Evolutionary conservation across 2,888 invertebrate species (phyloP).

Genomic region (Drosophila atripex): DNA sequence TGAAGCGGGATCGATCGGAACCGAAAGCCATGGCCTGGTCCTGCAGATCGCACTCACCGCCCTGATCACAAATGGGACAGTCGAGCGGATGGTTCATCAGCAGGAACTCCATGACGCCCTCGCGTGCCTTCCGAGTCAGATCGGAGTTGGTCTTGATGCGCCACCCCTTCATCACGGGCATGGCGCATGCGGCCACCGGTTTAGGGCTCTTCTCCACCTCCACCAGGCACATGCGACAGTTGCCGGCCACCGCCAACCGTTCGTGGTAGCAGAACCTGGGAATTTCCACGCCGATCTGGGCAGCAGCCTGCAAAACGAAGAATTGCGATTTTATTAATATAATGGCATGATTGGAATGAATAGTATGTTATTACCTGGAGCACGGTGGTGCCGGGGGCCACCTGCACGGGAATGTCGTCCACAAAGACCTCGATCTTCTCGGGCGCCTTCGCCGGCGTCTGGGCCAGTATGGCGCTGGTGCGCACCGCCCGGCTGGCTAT

Average conservation of each 20-base stretch:
- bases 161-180: conserved; percentile 99
- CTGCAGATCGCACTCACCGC: conserved; percentile 96
- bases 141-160: conserved; percentile 98
- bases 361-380: conserved; percentile 89
- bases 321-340: not conserved
- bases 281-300: conserved; percentile 97
- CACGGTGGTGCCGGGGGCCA: conserved; percentile 98
- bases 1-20: conserved; percentile 95
- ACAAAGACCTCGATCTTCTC: conserved; percentile 97
- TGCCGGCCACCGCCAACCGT: conserved; percentile 98
- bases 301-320: conserved; percentile 92
- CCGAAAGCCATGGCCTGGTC: conserved; percentile 99
- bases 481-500: conserved; percentile 84
- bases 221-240: conserved; percentile 99
- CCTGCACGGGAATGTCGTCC: conserved; percentile 97
- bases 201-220: conserved; percentile 99
- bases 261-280: conserved; percentile 99
- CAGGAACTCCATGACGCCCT: conserved; percentile 99
- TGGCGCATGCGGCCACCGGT: conserved; percentile 99
- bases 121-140: conserved; percentile 90
- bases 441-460: conserved; percentile 85
- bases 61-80: conserved; percentile 99
- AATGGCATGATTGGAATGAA: not conserved
- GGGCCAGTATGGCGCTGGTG: conserved; percentile 84
- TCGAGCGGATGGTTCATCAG: conserved; percentile 99